Percentiles rank a stretch among this genome's conserved stretches.
phyloP scores from a whole-genome alignment of 2,797 vertebrate species.

The Telmatherina bonti region DNA sequence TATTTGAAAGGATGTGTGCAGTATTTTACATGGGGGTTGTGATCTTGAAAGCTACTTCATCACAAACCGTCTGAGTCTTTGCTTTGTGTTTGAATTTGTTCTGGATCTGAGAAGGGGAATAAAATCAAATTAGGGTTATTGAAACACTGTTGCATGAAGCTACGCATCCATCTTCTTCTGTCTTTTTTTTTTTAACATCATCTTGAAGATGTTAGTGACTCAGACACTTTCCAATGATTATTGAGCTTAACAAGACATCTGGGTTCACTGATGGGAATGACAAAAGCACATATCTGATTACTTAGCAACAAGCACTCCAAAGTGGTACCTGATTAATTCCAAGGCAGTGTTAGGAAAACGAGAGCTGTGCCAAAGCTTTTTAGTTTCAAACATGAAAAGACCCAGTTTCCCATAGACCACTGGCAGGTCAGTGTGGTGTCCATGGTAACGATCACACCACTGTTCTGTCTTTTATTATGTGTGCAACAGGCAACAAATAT shows the following conservation, averaged over 20 bases:
- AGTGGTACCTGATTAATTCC: conserved; percentile 1
- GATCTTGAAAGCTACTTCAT: conserved; percentile 9
- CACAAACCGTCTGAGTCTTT: not conserved
- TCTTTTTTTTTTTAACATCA: not conserved
- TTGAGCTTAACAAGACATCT: conserved; percentile 26
- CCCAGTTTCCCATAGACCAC: not conserved
- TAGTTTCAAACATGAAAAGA: not conserved
- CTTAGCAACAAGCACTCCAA: conserved; percentile 5
- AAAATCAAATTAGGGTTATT: not conserved
- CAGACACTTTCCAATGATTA: conserved; percentile 12
- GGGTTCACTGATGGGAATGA: conserved; percentile 12
- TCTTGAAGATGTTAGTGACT: not conserved
- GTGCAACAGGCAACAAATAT: not conserved
- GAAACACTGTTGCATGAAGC: not conserved
- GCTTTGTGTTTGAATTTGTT: not conserved
- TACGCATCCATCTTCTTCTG: not conserved
- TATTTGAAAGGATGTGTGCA: not conserved
- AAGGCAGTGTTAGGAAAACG: not conserved
- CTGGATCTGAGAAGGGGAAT: not conserved
- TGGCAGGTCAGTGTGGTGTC: conserved; percentile 2
- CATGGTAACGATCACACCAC: not conserved
- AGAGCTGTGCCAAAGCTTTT: not conserved
- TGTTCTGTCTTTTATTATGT: not conserved
- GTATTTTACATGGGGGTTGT: conserved; percentile 4
- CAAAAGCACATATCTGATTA: conserved; percentile 25